Evolutionary conservation across 2,888 invertebrate species (phyloP), one percentile per base, ranked within the genome.

Genomic region (Troides oblongomaculatus): DNA sequence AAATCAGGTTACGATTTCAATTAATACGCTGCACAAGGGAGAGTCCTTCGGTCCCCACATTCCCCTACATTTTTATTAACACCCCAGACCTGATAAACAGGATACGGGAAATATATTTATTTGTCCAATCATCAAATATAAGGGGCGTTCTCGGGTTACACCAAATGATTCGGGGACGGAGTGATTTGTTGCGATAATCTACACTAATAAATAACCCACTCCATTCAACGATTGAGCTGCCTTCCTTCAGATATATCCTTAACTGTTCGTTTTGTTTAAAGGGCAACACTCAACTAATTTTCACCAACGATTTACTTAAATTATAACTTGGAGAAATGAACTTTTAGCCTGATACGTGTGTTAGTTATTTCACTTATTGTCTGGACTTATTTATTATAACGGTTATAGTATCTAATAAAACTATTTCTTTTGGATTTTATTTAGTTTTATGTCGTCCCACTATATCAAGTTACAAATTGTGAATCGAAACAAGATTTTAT

Each of bases 61-160:
- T 84, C 86, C 92, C 79, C 89, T 89, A 92, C 91, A 92, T 92
- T 92, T 92, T 92, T 92, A 92, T 92, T 92, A 92, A 92, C 92
- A 91, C 92, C 90, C 89, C 84, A 84, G 84, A 86, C 84, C 86
- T 81, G 92, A 92, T 92, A 91, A 90, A 90, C 92, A 89, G 90
- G 92, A 92, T 90, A 92, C 87, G 86, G 90, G 86, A 92, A 90
- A 91, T 91, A 91, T 91, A 92, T 92, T 92, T 92, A 92, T 92
- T 92, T 89, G 90, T 87, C 89, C 92, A 92, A 92, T 92, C 92
- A 91, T 89, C 91, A 86, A 87, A 89, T 88, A 85, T 90, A 88
- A 89, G 88, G 91, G 91, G 89, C 85, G 89, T 89, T 89, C 90
- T 92, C 92, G 79, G 84, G 90, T 92, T 92, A 92, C 92, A 90